Evolutionary conservation across 2,797 vertebrate genomes (phyloP).

Genomic region (Xyrichtys novacula): DNA sequence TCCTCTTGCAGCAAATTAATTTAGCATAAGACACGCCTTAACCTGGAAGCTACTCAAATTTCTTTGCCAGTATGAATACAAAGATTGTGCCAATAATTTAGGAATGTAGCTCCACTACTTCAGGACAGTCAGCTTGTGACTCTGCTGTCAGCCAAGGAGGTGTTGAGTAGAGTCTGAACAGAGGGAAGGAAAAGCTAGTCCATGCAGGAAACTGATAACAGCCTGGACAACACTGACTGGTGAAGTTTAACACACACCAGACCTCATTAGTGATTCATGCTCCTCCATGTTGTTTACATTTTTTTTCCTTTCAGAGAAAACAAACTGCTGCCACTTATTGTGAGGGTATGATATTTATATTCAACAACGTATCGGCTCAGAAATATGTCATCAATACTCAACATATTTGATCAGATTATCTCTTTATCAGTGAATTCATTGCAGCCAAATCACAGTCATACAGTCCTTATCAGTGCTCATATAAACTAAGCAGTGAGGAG

Average conservation of each 20-base stretch:
- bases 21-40: not conserved
- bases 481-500: not conserved
- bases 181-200: conserved; percentile 81
- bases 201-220: conserved; percentile 86
- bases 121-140: conserved; percentile 23
- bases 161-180: conserved; percentile 67
- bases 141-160: conserved; percentile 64
- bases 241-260: conserved; percentile 66
- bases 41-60: not conserved
- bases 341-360: not conserved
- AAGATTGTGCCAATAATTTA: conserved; percentile 34
- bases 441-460: not conserved
- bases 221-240: conserved; percentile 33
- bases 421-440: conserved; percentile 7
- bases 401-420: conserved; percentile 37
- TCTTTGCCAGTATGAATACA: conserved; percentile 32
- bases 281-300: conserved; percentile 25
- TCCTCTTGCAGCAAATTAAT: not conserved
- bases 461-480: not conserved
- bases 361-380: conserved; percentile 6
- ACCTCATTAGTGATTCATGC: conserved; percentile 34
- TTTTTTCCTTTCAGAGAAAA: not conserved
- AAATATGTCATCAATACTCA: conserved; percentile 50
- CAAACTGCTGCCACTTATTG: not conserved
- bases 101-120: conserved; percentile 58